These are phyloP conservation scores for Sinosuthora webbiana DNA, from an alignment of 2,113 vertebrate species.

Conservation along the genomic window DNA sequence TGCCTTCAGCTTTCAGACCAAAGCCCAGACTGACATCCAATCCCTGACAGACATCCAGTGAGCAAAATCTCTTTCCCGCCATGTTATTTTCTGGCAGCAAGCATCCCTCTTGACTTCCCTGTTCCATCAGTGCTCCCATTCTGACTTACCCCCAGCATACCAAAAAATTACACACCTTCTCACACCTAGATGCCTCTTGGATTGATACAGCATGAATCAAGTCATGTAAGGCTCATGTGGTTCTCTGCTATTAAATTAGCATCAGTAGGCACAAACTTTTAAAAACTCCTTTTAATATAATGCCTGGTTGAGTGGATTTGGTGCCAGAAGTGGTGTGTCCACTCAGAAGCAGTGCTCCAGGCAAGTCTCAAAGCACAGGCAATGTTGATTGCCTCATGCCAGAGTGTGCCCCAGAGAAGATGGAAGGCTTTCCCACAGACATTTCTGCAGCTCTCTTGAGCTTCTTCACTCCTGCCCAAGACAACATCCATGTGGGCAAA, in stretches of 20 bases:
- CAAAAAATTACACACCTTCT: not conserved
- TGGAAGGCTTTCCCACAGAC: not conserved
- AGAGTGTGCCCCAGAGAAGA: not conserved
- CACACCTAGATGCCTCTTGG: not conserved
- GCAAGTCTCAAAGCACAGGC: not conserved
- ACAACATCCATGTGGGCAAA: accelerated
- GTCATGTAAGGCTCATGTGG: accelerated
- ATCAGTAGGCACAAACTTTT: not conserved
- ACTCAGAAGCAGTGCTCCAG: accelerated
- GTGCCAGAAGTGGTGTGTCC: not conserved
- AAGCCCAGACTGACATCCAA: not conserved
- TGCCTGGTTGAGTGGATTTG: not conserved
- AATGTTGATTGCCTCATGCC: accelerated
- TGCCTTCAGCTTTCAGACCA: not conserved
- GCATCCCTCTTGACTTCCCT: not conserved
- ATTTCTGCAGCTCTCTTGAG: not conserved
- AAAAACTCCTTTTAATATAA: not conserved
- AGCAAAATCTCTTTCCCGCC: not conserved
- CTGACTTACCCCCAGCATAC: not conserved
- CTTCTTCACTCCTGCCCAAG: not conserved
- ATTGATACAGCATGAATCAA: not conserved
- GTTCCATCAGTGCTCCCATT: not conserved
- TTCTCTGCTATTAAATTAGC: not conserved
- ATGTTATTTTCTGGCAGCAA: not conserved
- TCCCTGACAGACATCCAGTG: accelerated